These are phyloP conservation scores for Pipistrellus pygmaeus DNA, from an alignment of 2,797 vertebrate genomes.

Conservation along the genomic window DNA sequence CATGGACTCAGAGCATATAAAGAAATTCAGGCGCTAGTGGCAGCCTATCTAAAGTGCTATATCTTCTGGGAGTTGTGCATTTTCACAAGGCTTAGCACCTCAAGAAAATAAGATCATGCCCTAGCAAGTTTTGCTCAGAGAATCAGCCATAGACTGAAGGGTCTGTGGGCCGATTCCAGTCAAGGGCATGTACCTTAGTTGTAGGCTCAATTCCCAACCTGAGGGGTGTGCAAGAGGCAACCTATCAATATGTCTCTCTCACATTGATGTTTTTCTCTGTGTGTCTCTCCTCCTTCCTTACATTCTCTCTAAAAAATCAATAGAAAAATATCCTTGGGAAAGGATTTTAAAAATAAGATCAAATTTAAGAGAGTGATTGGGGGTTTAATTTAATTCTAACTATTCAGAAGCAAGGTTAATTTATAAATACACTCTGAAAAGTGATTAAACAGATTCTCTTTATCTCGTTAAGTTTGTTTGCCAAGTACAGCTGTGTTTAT, in stretches of 20 bases:
- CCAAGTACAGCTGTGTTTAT: slow-evolving; percentile 78
- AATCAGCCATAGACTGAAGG: too few relatives aligned
- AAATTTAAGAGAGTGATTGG: slow-evolving; percentile 54
- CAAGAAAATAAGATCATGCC: not conserved
- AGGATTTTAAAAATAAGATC: too few relatives aligned
- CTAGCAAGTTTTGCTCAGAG: too few relatives aligned
- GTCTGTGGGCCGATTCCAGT: too few relatives aligned
- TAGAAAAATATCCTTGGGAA: too few relatives aligned
- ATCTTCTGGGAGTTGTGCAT: slow-evolving; percentile 24
- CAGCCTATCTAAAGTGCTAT: not conserved
- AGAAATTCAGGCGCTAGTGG: not conserved
- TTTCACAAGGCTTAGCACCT: slow-evolving; percentile 45
- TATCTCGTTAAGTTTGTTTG: slow-evolving; percentile 73
- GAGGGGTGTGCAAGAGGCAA: too few relatives aligned
- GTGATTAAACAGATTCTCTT: slow-evolving; percentile 70
- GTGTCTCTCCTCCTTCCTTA: too few relatives aligned
- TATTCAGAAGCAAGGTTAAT: slow-evolving; percentile 71
- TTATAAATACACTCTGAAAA: slow-evolving; percentile 71
- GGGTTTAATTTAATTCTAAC: slow-evolving; percentile 61
- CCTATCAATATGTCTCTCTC: too few relatives aligned
- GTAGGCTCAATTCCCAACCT: too few relatives aligned
- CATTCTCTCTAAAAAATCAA: too few relatives aligned
- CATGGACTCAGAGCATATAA: slow-evolving; percentile 1
- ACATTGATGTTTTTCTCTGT: too few relatives aligned
- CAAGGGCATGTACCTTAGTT: too few relatives aligned